Evolutionary conservation across 2,113 vertebrate species (phyloP).

Genomic region (Cairina moschata): DNA sequence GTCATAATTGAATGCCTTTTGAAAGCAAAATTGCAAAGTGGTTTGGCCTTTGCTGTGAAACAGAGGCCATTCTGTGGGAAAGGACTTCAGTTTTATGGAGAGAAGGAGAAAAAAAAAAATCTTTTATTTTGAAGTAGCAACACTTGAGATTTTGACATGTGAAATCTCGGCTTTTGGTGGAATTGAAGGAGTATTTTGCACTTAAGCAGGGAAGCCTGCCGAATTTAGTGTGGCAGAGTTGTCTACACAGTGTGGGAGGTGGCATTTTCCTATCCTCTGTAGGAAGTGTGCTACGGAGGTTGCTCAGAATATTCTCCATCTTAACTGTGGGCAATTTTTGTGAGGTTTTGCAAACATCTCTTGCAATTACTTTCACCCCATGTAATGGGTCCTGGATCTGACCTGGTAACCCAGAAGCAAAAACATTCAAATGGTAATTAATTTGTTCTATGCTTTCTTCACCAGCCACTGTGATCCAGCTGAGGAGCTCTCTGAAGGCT

Average conservation of each 20-base stretch:
- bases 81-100: background rate
- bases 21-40: background rate
- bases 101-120: background rate
- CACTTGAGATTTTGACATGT: background rate
- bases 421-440: background rate
- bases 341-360: background rate
- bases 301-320: background rate
- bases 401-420: background rate
- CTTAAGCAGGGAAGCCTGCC: background rate
- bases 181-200: background rate
- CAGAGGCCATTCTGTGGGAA: background rate
- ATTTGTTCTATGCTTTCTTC: background rate
- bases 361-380: background rate
- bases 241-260: background rate
- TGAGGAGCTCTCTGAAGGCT: background rate
- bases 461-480: background rate
- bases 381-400: background rate
- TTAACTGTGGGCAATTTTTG: background rate
- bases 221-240: accelerated
- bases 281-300: background rate
- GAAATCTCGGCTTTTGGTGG: background rate
- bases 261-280: background rate
- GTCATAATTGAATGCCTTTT: background rate
- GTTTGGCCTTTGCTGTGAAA: background rate
- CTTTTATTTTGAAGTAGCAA: background rate